These are phyloP conservation scores for Ataeniobius toweri DNA, from an alignment of 2,797 vertebrate genomes.

Conservation along the genomic window DNA sequence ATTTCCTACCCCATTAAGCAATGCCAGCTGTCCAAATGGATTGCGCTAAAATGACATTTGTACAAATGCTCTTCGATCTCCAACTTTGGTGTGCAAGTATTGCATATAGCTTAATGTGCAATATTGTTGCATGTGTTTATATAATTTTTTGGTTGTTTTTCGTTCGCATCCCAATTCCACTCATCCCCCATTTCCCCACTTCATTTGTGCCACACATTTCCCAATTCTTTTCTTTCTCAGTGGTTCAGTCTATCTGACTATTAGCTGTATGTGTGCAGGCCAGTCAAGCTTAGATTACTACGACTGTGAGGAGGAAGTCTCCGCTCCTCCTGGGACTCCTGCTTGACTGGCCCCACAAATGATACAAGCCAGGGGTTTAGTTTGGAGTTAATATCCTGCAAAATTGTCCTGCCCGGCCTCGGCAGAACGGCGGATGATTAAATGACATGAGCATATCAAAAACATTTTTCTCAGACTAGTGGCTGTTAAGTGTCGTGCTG, in stretches of 20 bases:
- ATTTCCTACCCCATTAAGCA: conserved; percentile 81
- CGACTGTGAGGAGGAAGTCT: conserved; percentile 77
- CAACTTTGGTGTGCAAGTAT: conserved; percentile 51
- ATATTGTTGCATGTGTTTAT: conserved; percentile 11
- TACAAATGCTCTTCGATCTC: conserved; percentile 70
- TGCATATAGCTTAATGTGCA: conserved; percentile 6
- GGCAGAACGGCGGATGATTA: conserved; percentile 84
- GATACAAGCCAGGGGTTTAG: conserved; percentile 86
- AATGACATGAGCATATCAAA: conserved; percentile 87
- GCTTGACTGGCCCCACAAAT: conserved; percentile 87
- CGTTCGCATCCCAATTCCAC: conserved; percentile 47
- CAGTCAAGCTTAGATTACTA: conserved; percentile 82
- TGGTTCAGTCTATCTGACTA: conserved; percentile 75
- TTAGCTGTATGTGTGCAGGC: conserved; percentile 53
- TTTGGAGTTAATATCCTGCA: conserved; percentile 89
- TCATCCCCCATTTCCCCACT: conserved; percentile 41
- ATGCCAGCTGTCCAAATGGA: conserved; percentile 73
- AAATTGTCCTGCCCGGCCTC: conserved; percentile 84
- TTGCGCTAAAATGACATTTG: conserved; percentile 68
- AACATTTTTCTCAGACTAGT: conserved; percentile 85
- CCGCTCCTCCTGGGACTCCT: conserved; percentile 80
- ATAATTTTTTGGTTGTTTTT: conserved; percentile 40
- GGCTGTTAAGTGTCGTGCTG: conserved; percentile 81
- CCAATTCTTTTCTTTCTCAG: conserved; percentile 74
- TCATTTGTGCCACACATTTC: conserved; percentile 64